Conservation (phyloP, 2,797 vertebrate species). For the Chelidonichthys spinosus region DNA sequence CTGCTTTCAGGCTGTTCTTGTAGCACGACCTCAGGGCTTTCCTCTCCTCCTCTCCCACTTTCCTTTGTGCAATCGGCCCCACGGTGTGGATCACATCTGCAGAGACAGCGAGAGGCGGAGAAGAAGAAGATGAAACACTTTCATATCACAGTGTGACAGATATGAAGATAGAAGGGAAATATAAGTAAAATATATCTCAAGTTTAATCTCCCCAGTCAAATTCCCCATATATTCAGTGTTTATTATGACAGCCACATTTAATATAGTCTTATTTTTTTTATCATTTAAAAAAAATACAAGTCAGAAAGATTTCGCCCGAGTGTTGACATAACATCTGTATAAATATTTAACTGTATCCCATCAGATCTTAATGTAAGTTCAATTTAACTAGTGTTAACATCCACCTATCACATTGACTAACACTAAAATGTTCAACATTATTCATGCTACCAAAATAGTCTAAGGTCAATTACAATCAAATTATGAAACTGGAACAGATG, state of each 20-base stretch:
- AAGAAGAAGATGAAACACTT: constrained; percentile 10
- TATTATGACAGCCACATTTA: background rate
- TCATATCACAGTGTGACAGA: constrained; percentile 8
- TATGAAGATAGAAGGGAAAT: constrained; percentile 7
- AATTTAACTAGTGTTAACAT: background rate
- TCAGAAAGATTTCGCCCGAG: background rate
- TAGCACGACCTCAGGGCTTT: constrained; percentile 87
- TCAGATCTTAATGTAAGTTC: background rate
- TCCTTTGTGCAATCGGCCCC: constrained; percentile 87
- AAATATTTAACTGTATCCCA: background rate
- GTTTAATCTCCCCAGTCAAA: constrained; percentile 3
- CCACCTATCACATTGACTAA: background rate
- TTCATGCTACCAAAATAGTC: background rate
- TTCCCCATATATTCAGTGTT: constrained; percentile 5
- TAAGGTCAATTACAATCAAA: background rate
- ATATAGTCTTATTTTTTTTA: background rate
- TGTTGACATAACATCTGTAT: background rate
- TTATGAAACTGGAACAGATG: background rate
- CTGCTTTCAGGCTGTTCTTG: constrained; percentile 84
- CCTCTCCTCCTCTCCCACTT: constrained; percentile 81
- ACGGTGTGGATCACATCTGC: constrained; percentile 93
- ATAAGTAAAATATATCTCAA: background rate
- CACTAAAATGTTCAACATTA: background rate
- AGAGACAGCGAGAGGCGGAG: constrained; percentile 22
- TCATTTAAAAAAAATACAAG: background rate